Base-by-base conservation (phyloP, 1,140 invertebrate species). In the Lepidotrigona ventralis region DNA sequence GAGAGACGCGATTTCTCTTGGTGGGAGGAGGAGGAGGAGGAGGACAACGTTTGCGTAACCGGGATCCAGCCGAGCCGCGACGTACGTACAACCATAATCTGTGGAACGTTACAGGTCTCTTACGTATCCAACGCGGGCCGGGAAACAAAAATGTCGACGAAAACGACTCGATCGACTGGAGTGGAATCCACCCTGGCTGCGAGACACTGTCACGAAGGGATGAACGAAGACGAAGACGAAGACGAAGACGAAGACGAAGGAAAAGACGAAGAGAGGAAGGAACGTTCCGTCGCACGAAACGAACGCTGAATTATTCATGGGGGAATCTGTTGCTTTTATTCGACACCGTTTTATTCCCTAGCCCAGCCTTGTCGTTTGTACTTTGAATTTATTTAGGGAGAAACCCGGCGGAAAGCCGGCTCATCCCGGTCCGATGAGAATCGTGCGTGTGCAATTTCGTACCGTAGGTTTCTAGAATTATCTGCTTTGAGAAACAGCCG, bases 291-390 rank as follows among this genome's bases (percentile, higher is more conserved):
- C n/a, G 79, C 58, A 63, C 26, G 33, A 82, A 68, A 82, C 54
- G 74, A 74, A 79, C 83, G 76, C 86, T 90, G 86, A 90, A 90
- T 90, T 87, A 90, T 90, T 90, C 90, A 90, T 90, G 71, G 74
- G 39, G 26, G 73, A 90, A 90, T 90, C 89, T 90, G 89, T 90
- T 90, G 86, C 83, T 90, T 90, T 84, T 68, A 86, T 86, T 73
- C 75, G 81, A 75, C 79, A 15, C 29, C 39, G 39, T 46, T 46
- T 46, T 8, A 46, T 46, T 46, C 4, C 33, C 39, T 46, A 46
- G 2, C 73, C 68, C 11, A 64, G 79, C 70, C 63, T 53, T 21
- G 78, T 54, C 46, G 51, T 73, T 72, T 81, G 53, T 77, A 78
- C 53, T 73, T 72, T 68, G 80, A 82, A 79, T 79, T 79, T 71